Evolutionary conservation across 2,113 vertebrate genomes (phyloP).

Genomic region (Channa argus): DNA sequence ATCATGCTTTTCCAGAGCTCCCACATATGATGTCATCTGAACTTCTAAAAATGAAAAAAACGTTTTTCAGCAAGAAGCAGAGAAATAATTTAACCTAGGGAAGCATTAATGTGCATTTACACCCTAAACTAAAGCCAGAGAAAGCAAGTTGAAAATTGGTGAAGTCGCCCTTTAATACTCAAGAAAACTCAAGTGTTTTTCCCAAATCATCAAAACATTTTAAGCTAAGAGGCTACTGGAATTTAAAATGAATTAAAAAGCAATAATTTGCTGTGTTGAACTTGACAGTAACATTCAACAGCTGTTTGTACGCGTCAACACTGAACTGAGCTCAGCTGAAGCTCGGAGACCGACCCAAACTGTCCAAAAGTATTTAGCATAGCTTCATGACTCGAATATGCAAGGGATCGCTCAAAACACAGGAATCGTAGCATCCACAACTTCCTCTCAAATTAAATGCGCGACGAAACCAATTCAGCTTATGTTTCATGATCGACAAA

Average conservation of each 20-base stretch:
- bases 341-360: conserved; percentile 32
- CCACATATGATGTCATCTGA: too few relatives aligned
- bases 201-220: conserved; percentile 16
- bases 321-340: conserved; percentile 53
- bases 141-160: too few relatives aligned
- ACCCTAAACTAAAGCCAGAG: too few relatives aligned
- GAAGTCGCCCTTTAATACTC: too few relatives aligned
- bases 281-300: conserved; percentile 77
- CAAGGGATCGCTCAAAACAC: conserved; percentile 27
- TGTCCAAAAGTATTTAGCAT: conserved; percentile 33
- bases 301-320: conserved; percentile 65
- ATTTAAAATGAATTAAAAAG: conserved; percentile 38
- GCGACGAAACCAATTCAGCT: conserved; percentile 54
- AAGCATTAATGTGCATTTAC: too few relatives aligned
- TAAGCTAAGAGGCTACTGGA: conserved; percentile 20
- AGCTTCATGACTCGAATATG: conserved; percentile 34
- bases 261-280: conserved; percentile 54
- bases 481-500: conserved; percentile 51
- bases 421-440: conserved; percentile 39
- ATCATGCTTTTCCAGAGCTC: too few relatives aligned
- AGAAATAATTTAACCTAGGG: too few relatives aligned
- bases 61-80: too few relatives aligned
- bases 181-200: neutral
- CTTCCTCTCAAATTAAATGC: conserved; percentile 62
- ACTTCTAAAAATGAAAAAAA: too few relatives aligned